These are phyloP conservation scores for Drosophila longiperda DNA, from an alignment of 2,888 invertebrate genomes.

Conservation along the genomic window DNA sequence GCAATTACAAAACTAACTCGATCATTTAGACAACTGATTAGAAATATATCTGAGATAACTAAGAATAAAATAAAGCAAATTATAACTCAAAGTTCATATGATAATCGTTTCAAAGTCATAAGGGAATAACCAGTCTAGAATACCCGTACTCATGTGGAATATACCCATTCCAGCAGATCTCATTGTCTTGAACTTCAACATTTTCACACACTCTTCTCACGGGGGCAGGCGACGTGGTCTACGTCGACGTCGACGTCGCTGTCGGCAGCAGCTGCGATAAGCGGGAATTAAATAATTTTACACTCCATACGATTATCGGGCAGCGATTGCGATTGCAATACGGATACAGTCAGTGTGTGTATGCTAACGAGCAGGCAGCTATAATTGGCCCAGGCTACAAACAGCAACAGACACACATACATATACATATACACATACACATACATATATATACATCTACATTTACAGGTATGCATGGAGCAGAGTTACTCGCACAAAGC, in stretches of 20 bases:
- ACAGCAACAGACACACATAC: conserved; percentile 3
- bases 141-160: background rate
- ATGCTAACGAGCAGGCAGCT: conserved; percentile 76
- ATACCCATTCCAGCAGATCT: conserved; percentile 60
- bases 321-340: conserved; percentile 80
- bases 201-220: conserved; percentile 70
- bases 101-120: background rate
- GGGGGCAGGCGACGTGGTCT: conserved; percentile 26
- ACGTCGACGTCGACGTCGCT: conserved; percentile 8
- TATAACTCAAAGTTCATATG: background rate
- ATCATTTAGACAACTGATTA: background rate
- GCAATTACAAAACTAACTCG: background rate
- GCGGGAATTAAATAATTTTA: conserved; percentile 80
- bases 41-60: background rate
- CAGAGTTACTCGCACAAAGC: background rate
- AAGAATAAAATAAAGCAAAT: background rate
- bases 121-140: conserved; percentile 19
- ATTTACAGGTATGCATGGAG: conserved; percentile 1
- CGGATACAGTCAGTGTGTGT: conserved; percentile 78
- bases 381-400: conserved; percentile 66
- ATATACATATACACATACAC: conserved; percentile 6
- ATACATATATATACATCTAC: conserved; percentile 5
- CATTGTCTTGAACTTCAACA: conserved; percentile 71
- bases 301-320: conserved; percentile 82
- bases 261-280: conserved; percentile 67